Evolutionary conservation across 2,113 vertebrate species (phyloP), one percentile per base, ranked within the genome.

Genomic region (Charina bottae): DNA sequence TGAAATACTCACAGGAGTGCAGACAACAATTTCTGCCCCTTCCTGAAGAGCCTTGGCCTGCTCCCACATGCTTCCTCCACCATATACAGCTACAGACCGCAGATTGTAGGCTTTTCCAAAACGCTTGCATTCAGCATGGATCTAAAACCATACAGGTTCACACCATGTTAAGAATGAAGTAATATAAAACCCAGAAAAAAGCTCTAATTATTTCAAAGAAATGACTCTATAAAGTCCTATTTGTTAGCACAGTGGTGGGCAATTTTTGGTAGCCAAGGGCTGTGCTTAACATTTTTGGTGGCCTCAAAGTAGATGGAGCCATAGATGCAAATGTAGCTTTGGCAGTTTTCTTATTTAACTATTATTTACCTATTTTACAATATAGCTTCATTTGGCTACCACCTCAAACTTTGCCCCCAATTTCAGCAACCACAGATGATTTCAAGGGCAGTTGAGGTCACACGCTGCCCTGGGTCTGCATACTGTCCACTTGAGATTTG

Each of bases 31-130:
- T 96, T 99, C 99, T n/a, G 99, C 99, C 24, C 99, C 99, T 93
- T 99, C 99, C 96, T 99, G 99, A 90, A 99, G 98, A 88, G 99
- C 99, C 91, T 99, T 99, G 96, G 99, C 99, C 93, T 99, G 99
- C 93, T 99, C 99, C 99, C 99, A 99, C 99, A 99, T 99, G 97
- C 99, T 99, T 87, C 99, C 99, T 90, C 99, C 99, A 96, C 99
- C 99, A 11, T 99, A 99, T 12, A 99, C 99, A 0, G 99, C 99
- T 90, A 99, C 99, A 0, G 99, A 99, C 62, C 99, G 98, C 96
- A 99, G 96, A 37, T 99, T 99, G 87, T 99, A 99, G 0, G 98
- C 99, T 96, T 99, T 99, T 12, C 99, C 99, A 91, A 99, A 99
- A 90, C 99, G 98, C 95, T 99, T 99, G 93, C 99, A 99, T 95